Conservation (phyloP, 2,888 invertebrate genomes). For the Sarcophaga carnaria region DNA sequence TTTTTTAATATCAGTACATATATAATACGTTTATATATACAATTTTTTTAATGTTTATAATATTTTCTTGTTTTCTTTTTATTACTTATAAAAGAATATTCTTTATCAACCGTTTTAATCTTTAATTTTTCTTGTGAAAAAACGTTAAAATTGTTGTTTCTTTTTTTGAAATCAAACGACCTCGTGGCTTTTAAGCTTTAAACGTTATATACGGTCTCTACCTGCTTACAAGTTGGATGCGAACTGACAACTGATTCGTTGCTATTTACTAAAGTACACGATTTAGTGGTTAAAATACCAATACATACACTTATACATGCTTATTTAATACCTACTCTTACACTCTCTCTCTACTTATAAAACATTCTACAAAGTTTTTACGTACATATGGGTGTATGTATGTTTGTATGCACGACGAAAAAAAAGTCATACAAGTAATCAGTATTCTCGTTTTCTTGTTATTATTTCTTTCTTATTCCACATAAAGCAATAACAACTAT, state of each 20-base stretch:
- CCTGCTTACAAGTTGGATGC: slow-evolving; percentile 82
- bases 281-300: slow-evolving; percentile 69
- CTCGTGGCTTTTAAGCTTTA: slow-evolving; percentile 82
- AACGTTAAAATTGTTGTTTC: not conserved
- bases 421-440: slow-evolving; percentile 46
- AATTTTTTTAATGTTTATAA: not conserved
- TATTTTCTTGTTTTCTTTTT: not conserved
- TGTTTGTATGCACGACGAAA: not conserved
- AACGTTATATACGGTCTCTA: slow-evolving; percentile 78
- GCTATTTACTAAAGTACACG: slow-evolving; percentile 69
- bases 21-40: too few relatives aligned
- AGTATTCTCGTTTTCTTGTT: slow-evolving; percentile 59
- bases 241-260: slow-evolving; percentile 81
- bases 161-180: slow-evolving; percentile 74
- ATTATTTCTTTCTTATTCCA: slow-evolving; percentile 57
- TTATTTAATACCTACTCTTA: not conserved
- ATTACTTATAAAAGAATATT: slow-evolving; percentile 6
- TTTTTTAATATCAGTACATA: not conserved
- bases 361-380: slow-evolving; percentile 28
- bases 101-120: slow-evolving; percentile 26
- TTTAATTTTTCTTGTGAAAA: not conserved
- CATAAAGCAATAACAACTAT: slow-evolving; percentile 26
- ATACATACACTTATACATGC: slow-evolving; percentile 43
- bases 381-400: not conserved
- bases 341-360: slow-evolving; percentile 21